These are phyloP conservation scores for Diprion similis DNA, from an alignment of 1,140 invertebrate species.

Conservation along the genomic window DNA sequence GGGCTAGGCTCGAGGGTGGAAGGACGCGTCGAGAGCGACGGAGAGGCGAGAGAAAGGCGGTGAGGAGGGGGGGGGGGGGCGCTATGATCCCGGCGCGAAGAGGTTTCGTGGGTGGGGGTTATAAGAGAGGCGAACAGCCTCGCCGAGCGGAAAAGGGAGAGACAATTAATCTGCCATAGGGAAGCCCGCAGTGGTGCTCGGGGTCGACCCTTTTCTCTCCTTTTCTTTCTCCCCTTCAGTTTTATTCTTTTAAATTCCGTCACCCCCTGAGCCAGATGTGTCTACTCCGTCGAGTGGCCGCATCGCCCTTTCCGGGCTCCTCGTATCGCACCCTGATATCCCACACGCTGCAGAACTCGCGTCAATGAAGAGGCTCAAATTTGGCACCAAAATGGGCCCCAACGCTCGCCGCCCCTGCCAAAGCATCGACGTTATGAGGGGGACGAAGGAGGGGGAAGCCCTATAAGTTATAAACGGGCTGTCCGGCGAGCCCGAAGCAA, in stretches of 20 bases:
- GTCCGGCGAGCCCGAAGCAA: slow-evolving; percentile 6
- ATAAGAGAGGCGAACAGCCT: not conserved
- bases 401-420: not conserved
- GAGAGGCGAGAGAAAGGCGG: not conserved
- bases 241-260: too few relatives aligned
- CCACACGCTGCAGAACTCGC: not conserved
- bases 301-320: too few relatives aligned
- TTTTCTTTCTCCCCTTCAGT: too few relatives aligned
- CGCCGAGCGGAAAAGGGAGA: not conserved
- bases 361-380: not conserved
- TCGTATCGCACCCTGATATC: not conserved
- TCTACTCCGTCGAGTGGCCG: too few relatives aligned
- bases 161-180: slow-evolving; percentile 13
- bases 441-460: too few relatives aligned
- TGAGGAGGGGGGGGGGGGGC: not conserved
- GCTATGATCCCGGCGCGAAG: slow-evolving; percentile 2
- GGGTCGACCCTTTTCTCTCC: not conserved
- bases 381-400: not conserved
- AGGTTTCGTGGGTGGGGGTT: not conserved
- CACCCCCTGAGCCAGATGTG: too few relatives aligned
- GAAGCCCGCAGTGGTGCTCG: not conserved
- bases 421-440: too few relatives aligned
- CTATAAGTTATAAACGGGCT: slow-evolving; percentile 1
- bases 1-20: not conserved
- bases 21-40: not conserved